Evolutionary conservation across 2,797 vertebrate genomes (phyloP), one percentile per base, ranked within the genome.

Genomic region (Syngnathus rostellatus): DNA sequence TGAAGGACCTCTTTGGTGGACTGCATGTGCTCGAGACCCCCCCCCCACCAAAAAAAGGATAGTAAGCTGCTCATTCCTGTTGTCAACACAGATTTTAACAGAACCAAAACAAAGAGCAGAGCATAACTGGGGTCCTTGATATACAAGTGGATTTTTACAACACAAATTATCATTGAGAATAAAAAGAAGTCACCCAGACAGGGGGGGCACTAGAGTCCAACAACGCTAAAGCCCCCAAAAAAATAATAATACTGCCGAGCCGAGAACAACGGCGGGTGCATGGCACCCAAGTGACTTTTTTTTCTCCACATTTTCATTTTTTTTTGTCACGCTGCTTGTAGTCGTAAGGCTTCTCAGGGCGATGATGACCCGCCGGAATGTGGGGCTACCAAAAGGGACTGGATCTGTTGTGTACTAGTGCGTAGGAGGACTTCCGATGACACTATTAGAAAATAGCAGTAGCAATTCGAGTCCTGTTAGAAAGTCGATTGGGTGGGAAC

Each of bases 301-400:
- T 58, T 8, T 55, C 62, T 41, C 31, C 31, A 31, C 31, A 0
- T 19, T 72, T 54, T 54, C 50, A 67, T 45, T 70, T 80, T 54
- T 71, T 71, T 72, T 80, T 69, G 63, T 19, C 37, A 59, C 57
- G 8, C 16, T 39, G 16, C 67, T 66, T 76, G 71, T 77, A 74
- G 76, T 82, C 31, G 67, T 88, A 89, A 90, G 89, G 88, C 85
- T 81, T 86, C 81, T 68, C 38, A 21, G 77, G 77, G 85, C 82
- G 73, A 81, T 54, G 78, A 75, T 66, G 73, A 64, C 73, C 77
- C 72, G 76, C 67, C 85, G 87, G 87, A 91, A 91, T 89, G 89
- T 90, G 82, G 79, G 81, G 82, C 74, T 78, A 61, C 8, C 41
- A 12, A 61, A 21, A 41, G 19, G 16, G 39, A n/a, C 55, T 16